phyloP scores from a whole-genome alignment of 1,140 invertebrate genomes.

The Riptortus pedestris region DNA sequence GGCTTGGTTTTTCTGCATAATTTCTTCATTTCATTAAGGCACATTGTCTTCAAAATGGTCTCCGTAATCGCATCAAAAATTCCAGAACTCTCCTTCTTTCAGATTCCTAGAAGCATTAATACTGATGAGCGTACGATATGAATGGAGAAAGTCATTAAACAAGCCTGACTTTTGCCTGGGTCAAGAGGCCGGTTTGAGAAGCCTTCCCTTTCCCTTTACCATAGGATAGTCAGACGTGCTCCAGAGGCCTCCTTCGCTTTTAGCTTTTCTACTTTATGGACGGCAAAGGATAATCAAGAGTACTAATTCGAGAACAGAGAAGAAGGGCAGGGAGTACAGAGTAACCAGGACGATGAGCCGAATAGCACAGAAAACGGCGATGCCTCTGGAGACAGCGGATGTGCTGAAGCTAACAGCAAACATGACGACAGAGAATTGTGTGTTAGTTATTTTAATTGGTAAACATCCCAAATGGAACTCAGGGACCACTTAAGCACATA shows the following conservation, averaged over 20 bases:
- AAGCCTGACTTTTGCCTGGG: background rate
- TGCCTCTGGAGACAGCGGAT: constrained; percentile 47
- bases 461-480: constrained; percentile 94
- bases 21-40: too few species aligned
- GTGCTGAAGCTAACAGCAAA: constrained; percentile 52
- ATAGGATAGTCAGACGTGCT: constrained; percentile 18
- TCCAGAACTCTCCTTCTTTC: too few species aligned
- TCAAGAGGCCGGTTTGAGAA: background rate
- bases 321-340: constrained; percentile 23
- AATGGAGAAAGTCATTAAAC: too few species aligned
- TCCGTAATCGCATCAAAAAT: too few species aligned
- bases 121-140: too few species aligned
- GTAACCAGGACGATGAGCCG: constrained; percentile 42
- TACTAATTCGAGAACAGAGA: constrained; percentile 20
- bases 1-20: too few species aligned
- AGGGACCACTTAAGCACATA: constrained; percentile 60
- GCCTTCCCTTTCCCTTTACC: constrained; percentile 23
- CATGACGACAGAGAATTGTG: constrained; percentile 84
- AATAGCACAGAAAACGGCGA: constrained; percentile 48
- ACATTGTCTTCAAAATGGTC: too few species aligned
- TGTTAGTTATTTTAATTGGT: constrained; percentile 93
- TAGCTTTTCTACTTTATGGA: constrained; percentile 17
- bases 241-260: constrained; percentile 5
- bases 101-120: too few species aligned
- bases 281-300: constrained; percentile 28